Conservation (phyloP, 2,113 vertebrate genomes). For the Illadopsis cleaveri region DNA sequence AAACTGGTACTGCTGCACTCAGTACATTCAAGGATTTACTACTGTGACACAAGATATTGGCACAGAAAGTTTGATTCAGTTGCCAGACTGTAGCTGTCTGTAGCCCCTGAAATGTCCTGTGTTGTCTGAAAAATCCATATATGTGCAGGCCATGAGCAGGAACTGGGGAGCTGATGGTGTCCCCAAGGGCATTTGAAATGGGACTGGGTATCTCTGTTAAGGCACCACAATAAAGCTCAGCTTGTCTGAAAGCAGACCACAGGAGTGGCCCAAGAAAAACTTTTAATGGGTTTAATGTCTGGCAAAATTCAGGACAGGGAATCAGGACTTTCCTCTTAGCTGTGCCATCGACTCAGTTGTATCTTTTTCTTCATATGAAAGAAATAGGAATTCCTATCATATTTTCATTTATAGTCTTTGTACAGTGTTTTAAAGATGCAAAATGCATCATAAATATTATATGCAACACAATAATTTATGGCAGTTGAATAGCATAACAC, state of each 20-base stretch:
- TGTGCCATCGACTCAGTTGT: background rate
- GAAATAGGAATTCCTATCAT: background rate
- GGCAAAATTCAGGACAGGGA: background rate
- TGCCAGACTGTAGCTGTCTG: background rate
- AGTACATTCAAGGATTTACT: background rate
- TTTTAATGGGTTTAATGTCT: background rate
- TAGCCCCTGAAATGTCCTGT: background rate
- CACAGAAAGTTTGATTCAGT: background rate
- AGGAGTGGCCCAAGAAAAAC: background rate
- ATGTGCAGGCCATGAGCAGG: background rate
- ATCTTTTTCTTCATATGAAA: background rate
- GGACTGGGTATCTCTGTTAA: background rate
- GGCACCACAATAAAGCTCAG: background rate
- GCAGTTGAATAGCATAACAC: background rate
- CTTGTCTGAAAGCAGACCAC: background rate
- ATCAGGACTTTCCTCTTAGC: background rate
- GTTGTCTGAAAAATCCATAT: background rate
- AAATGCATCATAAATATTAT: background rate
- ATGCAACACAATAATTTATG: background rate
- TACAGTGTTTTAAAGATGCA: background rate
- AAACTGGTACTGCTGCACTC: background rate
- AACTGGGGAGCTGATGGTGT: background rate
- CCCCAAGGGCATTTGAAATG: background rate
- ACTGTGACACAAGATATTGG: background rate
- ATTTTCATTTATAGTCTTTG: background rate